A percentile compares a stretch with the other conserved stretches of the same genome.
phyloP scores from a whole-genome alignment of 2,113 vertebrate genomes.

The Emberiza fucata region DNA sequence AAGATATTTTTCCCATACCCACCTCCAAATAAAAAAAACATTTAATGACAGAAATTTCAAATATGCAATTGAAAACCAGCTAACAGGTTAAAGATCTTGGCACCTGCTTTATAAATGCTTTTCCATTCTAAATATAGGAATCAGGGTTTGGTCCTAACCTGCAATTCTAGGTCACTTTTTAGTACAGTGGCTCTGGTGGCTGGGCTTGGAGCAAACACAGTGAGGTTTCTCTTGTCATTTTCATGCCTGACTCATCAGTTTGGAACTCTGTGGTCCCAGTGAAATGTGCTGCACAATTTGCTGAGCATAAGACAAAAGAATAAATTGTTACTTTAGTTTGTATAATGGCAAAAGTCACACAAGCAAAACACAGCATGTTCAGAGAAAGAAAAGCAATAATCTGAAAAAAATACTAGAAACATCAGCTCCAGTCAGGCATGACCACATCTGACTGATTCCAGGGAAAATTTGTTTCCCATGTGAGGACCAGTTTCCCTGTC shows the following conservation, averaged over 20 bases:
- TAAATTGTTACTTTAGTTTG: neutral
- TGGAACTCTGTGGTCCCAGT: neutral
- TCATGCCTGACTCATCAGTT: neutral
- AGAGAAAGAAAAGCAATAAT: neutral
- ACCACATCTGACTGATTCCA: neutral
- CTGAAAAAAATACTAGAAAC: neutral
- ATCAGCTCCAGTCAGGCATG: neutral
- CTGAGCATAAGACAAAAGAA: neutral
- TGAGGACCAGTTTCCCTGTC: neutral
- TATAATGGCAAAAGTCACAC: neutral
- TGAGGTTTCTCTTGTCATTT: neutral
- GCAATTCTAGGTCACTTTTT: neutral
- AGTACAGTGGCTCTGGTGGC: neutral
- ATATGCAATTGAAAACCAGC: neutral
- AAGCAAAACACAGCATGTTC: neutral
- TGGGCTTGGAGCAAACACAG: neutral
- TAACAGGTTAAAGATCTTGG: neutral
- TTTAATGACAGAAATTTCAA: neutral
- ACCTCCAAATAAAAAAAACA: neutral
- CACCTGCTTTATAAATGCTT: neutral
- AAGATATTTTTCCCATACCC: neutral
- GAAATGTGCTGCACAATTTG: neutral
- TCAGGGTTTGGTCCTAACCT: neutral
- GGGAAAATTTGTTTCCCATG: neutral
- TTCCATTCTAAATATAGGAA: neutral